These are phyloP conservation scores for Halcyon malimbica DNA, from an alignment of 2,113 vertebrate genomes.

Conservation along the genomic window DNA sequence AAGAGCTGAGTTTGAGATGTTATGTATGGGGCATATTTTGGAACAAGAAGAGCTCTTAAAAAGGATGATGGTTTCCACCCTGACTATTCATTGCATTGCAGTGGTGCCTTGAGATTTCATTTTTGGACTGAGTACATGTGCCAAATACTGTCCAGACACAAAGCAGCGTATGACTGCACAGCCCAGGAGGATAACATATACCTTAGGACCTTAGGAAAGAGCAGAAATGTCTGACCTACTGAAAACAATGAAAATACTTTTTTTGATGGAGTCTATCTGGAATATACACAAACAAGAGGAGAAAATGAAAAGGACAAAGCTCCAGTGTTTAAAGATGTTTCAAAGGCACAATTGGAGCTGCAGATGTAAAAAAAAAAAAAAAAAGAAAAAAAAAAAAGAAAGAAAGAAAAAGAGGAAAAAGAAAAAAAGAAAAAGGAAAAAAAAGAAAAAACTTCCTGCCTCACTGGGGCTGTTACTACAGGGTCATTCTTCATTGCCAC, in stretches of 20 bases:
- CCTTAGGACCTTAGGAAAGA: constrained; percentile 15
- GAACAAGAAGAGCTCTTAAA: not conserved
- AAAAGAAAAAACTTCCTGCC: not conserved
- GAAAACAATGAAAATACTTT: constrained; percentile 38
- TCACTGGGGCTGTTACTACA: not conserved
- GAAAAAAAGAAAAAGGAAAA: not conserved
- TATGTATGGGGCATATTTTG: not conserved
- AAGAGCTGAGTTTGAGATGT: not conserved
- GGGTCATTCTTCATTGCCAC: constrained; percentile 63
- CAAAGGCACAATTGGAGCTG: not conserved
- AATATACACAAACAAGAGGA: not conserved
- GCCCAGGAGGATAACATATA: not conserved
- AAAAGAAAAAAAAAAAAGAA: not conserved
- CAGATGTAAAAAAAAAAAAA: not conserved
- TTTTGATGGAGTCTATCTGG: constrained; percentile 1
- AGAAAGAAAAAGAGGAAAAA: not conserved
- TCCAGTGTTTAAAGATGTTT: constrained; percentile 33
- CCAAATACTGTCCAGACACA: not conserved
- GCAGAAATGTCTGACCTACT: constrained; percentile 22
- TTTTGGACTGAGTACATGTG: not conserved
- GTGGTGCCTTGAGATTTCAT: not conserved
- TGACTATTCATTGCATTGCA: not conserved
- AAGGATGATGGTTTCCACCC: not conserved
- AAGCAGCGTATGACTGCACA: not conserved
- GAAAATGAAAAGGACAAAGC: constrained; percentile 18